A percentile compares a stretch with the other conserved stretches of the same genome.
phyloP scores from a whole-genome alignment of 2,797 vertebrate species.

The Cygnus olor region DNA sequence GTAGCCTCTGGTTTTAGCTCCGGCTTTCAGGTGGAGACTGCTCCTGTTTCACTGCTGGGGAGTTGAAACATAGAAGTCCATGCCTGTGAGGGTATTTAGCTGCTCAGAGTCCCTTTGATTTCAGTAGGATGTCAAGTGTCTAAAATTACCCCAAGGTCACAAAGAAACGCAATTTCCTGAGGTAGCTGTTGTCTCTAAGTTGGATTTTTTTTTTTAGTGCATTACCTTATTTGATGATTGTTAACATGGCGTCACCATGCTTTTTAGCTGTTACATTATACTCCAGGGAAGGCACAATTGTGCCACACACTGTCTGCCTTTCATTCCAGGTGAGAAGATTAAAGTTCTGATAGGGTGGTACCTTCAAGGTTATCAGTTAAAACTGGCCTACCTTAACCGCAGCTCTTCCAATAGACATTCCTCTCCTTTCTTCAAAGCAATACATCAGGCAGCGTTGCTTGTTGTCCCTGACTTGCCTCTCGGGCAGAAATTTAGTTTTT shows the following conservation, averaged over 20 bases:
- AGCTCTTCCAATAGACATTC: background rate
- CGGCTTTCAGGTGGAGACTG: background rate
- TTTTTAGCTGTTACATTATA: fast-evolving
- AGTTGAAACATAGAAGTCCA: background rate
- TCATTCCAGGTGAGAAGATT: background rate
- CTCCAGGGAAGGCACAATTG: fast-evolving
- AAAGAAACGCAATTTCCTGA: fast-evolving
- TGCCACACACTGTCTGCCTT: background rate
- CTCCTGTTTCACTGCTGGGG: too few species aligned
- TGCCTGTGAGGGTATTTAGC: background rate
- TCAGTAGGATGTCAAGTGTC: background rate
- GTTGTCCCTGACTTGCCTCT: background rate
- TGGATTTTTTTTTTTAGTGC: background rate
- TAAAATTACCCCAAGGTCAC: background rate
- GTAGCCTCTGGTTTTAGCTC: background rate
- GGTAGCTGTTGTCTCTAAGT: fast-evolving
- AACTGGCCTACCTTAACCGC: slow-evolving; percentile 19
- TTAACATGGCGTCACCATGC: fast-evolving
- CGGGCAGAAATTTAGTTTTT: background rate
- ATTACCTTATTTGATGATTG: fast-evolving
- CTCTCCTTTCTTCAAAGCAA: background rate
- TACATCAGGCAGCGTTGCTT: fast-evolving
- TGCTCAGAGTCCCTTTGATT: background rate
- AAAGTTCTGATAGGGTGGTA: fast-evolving
- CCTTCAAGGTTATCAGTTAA: background rate